Evolutionary conservation across 2,113 vertebrate species (phyloP).

Genomic region (Heteronetta atricapilla): DNA sequence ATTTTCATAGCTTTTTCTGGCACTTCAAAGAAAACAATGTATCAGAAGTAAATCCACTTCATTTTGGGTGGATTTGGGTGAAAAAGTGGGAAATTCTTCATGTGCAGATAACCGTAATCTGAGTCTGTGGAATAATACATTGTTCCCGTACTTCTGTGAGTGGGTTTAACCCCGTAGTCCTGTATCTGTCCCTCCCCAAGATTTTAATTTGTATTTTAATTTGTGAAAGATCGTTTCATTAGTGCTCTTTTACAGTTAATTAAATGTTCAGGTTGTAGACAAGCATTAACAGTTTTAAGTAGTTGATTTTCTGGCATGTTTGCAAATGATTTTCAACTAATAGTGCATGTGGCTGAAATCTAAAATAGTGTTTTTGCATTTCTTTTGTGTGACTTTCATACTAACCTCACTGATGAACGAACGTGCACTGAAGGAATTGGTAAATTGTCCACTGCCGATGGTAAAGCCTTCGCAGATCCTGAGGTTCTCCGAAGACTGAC

Average conservation of each 20-base stretch:
- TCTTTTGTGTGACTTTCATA: slow-evolving; percentile 73
- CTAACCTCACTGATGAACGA: slow-evolving; percentile 76
- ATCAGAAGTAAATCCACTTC: background rate
- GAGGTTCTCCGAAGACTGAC: slow-evolving; percentile 97
- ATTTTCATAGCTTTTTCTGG: background rate
- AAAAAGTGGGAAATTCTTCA: background rate
- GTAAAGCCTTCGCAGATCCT: slow-evolving; percentile 99
- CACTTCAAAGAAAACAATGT: background rate
- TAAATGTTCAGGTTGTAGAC: background rate
- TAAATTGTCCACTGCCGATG: slow-evolving; percentile 99
- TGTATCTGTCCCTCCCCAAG: background rate
- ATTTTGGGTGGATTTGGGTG: background rate
- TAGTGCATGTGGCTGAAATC: slow-evolving; percentile 72
- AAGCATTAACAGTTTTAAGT: background rate
- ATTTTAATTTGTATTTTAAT: background rate
- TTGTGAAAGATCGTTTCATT: background rate
- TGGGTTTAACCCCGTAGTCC: background rate
- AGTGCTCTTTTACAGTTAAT: background rate
- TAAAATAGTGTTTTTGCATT: slow-evolving; percentile 72
- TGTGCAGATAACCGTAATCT: background rate
- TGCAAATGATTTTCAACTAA: slow-evolving; percentile 56
- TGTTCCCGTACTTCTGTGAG: background rate
- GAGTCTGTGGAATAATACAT: background rate
- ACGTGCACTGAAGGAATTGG: slow-evolving; percentile 88
- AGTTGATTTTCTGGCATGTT: slow-evolving; percentile 51